Evolutionary conservation across 2,888 invertebrate species (phyloP), one percentile per base, ranked within the genome.

Genomic region (Cheilosia impressa): DNA sequence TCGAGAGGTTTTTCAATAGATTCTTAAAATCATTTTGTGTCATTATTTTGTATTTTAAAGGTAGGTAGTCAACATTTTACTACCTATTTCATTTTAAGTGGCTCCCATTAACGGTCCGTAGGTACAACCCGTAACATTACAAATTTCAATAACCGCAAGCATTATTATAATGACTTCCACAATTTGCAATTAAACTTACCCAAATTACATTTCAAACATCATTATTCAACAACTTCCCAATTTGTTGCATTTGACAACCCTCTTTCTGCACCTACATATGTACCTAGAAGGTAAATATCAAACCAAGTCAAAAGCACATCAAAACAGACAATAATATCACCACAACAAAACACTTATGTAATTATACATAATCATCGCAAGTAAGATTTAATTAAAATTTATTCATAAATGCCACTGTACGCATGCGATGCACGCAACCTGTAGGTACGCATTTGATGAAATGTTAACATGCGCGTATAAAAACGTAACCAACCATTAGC

Each of bases 401-500:
- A 17, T n/a, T 7, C 50, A 43, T 68, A 68, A 68, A n/a, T 50
- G 76, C 76, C 76, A 66, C 76, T 17, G 66, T 76, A 34, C 31
- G 24, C 45, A 65, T 57, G 63, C 47, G 63, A 65, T 65, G 66
- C 76, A 76, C 66, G 76, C 75, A 66, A 75, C 22, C 24, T 31
- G 9, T 41, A 57, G 41, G 34, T 41, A 57, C 50, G 34, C 65
- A 55, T 73, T 31, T 43, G 3, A 58, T 34, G 31, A 57, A 57
- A 57, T 41, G 17, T 5, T 52, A 47, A n/a, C 57, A 43, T 62
- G 62, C 52, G 31, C 38, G 58, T 17, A 6, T 31, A 63, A 22
- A 24, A 15, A 31, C n/a, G 43, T 17, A 62, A 62, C n/a, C 4
- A 31, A 53, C 38, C 7, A 10, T 24, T 52, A 5, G 19, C 3